Evolutionary conservation across 2,797 vertebrate genomes (phyloP), one percentile per base, ranked within the genome.

Genomic region (Enteromius trimaculatus): DNA sequence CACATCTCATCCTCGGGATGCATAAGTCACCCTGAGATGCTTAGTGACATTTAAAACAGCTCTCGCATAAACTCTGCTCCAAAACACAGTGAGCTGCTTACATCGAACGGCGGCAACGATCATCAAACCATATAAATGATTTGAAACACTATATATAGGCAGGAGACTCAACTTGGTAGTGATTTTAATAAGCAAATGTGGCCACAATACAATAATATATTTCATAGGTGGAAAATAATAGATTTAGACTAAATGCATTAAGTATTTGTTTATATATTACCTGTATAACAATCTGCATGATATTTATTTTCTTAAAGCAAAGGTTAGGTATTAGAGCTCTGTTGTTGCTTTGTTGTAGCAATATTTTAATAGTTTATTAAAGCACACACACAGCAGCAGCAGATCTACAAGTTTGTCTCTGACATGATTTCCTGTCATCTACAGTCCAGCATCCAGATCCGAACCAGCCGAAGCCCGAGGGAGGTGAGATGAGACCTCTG

Each of bases 381-480:
- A 60, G 1, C 29, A 1, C 5, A 6, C 34, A 34, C 34, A 34
- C 34, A 34, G 34, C 34, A 34, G 34, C 34, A 34, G 34, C 4
- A 34, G 34, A 34, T 34, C 34, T 34, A 34, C 34, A 34, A 5
- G 31, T 34, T 34, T 62, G 26, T 62, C 60, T 29, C 58, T 62
- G 13, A 62, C 13, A 29, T 62, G 2, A 29, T 29, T 29, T 62
- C 26, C 11, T 72, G 19, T 82, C 14, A 9, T 66, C 42, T 91
- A 83, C 81, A 95, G 95, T 95, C 85, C 94, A 97, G 90, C 97
- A 97, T 79, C 95, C 96, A 7, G 97, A 98, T 88, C 97, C 97
- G 13, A 96, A 96, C 89, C 97, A 98, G 92, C 98, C 97, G 23
- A 97, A 96, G 92, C 95, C 97, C 0, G 97, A 98, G 90, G 98